Conservation (phyloP, 2,113 vertebrate genomes). For the Osmerus eperlanus region DNA sequence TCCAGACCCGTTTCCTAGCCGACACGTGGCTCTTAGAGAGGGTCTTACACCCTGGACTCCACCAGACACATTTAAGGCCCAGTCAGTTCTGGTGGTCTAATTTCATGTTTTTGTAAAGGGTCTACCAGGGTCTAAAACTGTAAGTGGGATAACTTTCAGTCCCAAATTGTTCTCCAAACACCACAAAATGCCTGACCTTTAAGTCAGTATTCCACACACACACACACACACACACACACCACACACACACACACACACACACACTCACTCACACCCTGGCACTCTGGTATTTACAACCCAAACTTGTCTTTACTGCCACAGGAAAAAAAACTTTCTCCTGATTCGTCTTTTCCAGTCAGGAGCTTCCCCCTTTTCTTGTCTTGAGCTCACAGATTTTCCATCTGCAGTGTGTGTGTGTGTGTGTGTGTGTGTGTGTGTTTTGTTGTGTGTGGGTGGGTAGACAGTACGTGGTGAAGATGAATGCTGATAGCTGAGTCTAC, state of each 20-base stretch:
- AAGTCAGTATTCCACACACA: conserved; percentile 24
- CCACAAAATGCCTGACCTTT: conserved; percentile 34
- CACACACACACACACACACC: conserved; percentile 27
- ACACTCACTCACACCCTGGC: conserved; percentile 7
- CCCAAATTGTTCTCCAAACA: conserved; percentile 45
- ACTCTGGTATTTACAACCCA: conserved; percentile 15
- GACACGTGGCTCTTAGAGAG: no score
- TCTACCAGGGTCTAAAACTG: conserved; percentile 19
- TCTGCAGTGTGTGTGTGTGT: conserved; percentile 2
- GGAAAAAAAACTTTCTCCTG: conserved; percentile 51
- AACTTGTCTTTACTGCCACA: conserved; percentile 30
- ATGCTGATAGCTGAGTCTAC: conserved; percentile 40
- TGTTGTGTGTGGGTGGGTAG: conserved; percentile 2
- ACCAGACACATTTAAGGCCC: conserved; percentile 1
- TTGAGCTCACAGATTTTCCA: conserved; percentile 43
- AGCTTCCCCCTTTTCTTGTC: conserved; percentile 25
- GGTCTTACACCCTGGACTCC: no score
- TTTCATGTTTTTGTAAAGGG: conserved; percentile 53
- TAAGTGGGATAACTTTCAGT: conserved; percentile 24
- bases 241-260: conserved; percentile 28
- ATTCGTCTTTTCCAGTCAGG: conserved; percentile 66
- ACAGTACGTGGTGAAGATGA: conserved; percentile 20
- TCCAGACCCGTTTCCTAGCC: no score
- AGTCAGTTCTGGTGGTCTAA: conserved; percentile 45
- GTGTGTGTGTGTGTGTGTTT: conserved; percentile 8